Evolutionary conservation across 2,113 vertebrate genomes (phyloP).

Genomic region (Oncorhynchus gorbuscha): DNA sequence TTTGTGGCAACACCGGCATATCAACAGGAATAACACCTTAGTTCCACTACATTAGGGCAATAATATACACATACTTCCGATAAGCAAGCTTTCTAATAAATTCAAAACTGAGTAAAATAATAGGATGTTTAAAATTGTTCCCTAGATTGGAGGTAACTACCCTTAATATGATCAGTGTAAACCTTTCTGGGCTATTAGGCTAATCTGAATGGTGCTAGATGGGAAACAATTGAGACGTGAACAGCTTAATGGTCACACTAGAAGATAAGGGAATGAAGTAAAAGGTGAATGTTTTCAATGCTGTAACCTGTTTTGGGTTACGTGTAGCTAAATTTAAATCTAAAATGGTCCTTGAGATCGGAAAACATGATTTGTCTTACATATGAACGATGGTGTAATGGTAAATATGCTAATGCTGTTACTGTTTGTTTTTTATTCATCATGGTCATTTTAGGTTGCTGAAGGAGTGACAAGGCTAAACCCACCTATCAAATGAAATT

Average conservation of each 20-base stretch:
- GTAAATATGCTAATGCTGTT: no score
- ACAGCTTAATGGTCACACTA: constrained; percentile 26
- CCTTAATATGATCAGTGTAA: constrained; percentile 8
- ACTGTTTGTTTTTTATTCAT: no score
- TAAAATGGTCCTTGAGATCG: no score
- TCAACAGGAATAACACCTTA: constrained; percentile 49
- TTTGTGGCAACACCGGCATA: constrained; percentile 7
- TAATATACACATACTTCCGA: constrained; percentile 38
- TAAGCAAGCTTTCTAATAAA: constrained; percentile 23
- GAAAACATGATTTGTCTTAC: no score
- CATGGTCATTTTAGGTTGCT: not conserved
- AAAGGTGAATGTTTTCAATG: not conserved
- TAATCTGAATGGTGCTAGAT: constrained; percentile 20
- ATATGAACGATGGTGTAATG: no score
- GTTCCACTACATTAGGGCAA: constrained; percentile 54
- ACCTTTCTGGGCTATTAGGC: constrained; percentile 24
- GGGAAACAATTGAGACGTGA: constrained; percentile 9
- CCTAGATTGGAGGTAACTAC: constrained; percentile 8
- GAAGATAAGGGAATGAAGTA: not conserved
- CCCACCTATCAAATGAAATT: not conserved
- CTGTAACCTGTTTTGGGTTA: not conserved
- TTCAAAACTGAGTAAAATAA: not conserved
- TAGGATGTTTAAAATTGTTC: not conserved
- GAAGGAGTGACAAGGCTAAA: not conserved
- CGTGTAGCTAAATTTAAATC: not conserved